Evolutionary conservation across 2,888 invertebrate species (phyloP).

Genomic region (Archaeoteleia sp.): DNA sequence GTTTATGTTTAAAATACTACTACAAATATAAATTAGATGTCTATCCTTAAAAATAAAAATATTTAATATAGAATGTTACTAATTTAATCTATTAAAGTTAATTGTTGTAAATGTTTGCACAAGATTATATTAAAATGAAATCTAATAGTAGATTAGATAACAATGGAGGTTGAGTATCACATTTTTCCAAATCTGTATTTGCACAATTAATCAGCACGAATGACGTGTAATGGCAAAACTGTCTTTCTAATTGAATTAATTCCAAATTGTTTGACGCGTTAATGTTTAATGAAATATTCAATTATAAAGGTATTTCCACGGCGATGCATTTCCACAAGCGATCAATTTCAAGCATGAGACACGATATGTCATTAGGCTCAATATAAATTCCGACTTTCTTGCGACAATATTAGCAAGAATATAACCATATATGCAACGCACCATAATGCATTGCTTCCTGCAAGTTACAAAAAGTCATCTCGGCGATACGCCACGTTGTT

Average conservation of each 20-base stretch:
- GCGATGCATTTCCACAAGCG: constrained; percentile 23
- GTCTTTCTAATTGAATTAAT: not conserved
- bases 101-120: constrained; percentile 25
- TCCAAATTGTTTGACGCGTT: not conserved
- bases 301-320: constrained; percentile 4
- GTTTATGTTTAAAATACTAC: too few relatives aligned
- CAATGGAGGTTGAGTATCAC: constrained; percentile 16
- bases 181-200: constrained; percentile 20
- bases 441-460: constrained; percentile 48
- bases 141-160: constrained; percentile 44
- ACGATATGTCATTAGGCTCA: constrained; percentile 37
- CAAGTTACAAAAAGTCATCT: constrained; percentile 40
- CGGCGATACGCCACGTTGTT: constrained; percentile 24
- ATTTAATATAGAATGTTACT: too few relatives aligned
- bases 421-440: constrained; percentile 47
- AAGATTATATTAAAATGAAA: constrained; percentile 27
- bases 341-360: constrained; percentile 4
- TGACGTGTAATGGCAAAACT: too few relatives aligned
- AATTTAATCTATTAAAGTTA: constrained; percentile 21
- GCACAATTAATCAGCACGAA: constrained; percentile 10
- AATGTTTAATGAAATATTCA: not conserved
- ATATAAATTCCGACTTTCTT: constrained; percentile 48
- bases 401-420: constrained; percentile 46
- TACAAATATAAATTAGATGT: too few relatives aligned
- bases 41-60: too few relatives aligned